Evolutionary conservation across 2,888 invertebrate genomes (phyloP), one percentile per base, ranked within the genome.

Genomic region (Polydrusus tereticollis): DNA sequence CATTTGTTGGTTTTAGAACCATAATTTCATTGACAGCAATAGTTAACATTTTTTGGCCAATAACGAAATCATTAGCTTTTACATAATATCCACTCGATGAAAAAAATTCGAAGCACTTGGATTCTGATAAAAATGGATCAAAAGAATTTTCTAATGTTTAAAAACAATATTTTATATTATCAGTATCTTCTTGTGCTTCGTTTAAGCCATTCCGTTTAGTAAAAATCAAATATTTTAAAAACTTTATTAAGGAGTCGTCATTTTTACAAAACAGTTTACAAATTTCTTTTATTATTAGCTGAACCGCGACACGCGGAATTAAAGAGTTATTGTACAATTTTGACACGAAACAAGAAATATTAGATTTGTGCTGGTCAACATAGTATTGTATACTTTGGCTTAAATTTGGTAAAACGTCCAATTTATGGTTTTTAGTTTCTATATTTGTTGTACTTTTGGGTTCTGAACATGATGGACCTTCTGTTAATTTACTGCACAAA

Each of bases 61-160:
- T 50, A 29, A 59, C 12, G n/a, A 64, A 14, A 4, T 62, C 36
- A 21, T 20, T 26, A 2, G 69, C 29, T 20, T n/a, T n/a, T 21
- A 18, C 18, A 69, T 69, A 64, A 50, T n/a, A 20, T 2, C 6
- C 12, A 36, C 14, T 50, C 55, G 12, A 29, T n/a, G 16, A 29
- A 20, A 69, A 69, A 20, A 6, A n/a, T 50, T 47, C 45, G 50
- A 69, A 69, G 14, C 63, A n/a, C 23, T 36, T 50, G 52, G 65
- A 18, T 52, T 69, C 69, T 20, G 69, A 10, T 3, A 26, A 10
- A 12, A 65, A 38, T 20, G 71, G 20, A 38, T 14, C 8, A 26
- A 63, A 68, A 8, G 26, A 20, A 20, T 43, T 29, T 23, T 50
- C n/a, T 6, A 38, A 14, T 57, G 10, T 57, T 2, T 57, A n/a